Conservation (phyloP, 2,797 vertebrate genomes). For the Euphonia xanthogaster region DNA sequence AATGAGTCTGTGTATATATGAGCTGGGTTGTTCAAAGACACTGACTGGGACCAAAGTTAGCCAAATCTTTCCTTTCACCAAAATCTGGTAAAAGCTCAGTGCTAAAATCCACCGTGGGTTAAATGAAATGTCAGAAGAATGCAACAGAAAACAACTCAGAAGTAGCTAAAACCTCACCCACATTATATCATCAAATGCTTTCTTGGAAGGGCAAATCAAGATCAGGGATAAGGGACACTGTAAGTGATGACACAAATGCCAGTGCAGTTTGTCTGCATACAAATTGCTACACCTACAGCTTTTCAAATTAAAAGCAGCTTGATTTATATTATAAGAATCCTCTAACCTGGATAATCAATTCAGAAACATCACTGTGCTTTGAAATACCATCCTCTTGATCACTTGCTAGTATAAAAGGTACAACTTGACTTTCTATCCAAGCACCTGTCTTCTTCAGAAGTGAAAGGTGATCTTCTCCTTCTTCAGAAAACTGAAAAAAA, state of each 20-base stretch:
- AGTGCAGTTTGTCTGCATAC: not conserved
- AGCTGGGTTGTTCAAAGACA: not conserved
- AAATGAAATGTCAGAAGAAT: not conserved
- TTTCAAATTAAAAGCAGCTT: not conserved
- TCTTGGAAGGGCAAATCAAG: not conserved
- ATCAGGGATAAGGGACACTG: not conserved
- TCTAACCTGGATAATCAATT: constrained; percentile 85
- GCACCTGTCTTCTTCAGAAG: constrained; percentile 78
- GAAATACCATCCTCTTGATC: constrained; percentile 57
- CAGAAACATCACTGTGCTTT: constrained; percentile 69
- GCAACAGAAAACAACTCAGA: not conserved
- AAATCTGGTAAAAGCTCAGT: not conserved
- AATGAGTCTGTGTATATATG: not conserved
- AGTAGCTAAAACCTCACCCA: not conserved
- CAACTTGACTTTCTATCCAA: constrained; percentile 83
- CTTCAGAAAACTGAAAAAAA: constrained; percentile 76
- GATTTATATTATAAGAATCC: not conserved
- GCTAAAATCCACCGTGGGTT: not conserved
- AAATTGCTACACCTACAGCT: not conserved
- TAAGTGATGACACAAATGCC: not conserved
- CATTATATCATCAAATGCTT: not conserved
- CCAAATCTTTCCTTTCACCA: not conserved
- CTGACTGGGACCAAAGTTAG: not conserved
- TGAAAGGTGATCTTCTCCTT: constrained; percentile 80
- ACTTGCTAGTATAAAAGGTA: constrained; percentile 75